Base-by-base conservation (phyloP, 2,888 invertebrate genomes). In the Pachliopta kotzebuea region DNA sequence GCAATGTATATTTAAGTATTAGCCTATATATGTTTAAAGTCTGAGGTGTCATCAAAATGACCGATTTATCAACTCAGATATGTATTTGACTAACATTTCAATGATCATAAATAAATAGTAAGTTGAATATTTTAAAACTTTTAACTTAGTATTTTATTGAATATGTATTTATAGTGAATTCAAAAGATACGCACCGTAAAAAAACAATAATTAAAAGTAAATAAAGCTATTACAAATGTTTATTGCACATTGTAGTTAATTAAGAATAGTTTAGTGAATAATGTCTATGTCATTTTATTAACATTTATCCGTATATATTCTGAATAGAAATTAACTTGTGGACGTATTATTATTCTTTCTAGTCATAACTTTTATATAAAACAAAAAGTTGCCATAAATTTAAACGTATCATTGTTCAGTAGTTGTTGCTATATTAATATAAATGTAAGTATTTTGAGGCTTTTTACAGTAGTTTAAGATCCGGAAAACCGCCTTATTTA, bases 311-410 rank as follows among this genome's bases (percentile, higher is more conserved):
- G 18, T 29, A n/a, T 56, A 26, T 56, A 29, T 17, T 56, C 55
- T 20, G 20, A 1, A 31, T 29, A 24, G 26, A 6, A 50, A 45
- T 4, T 37, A 1, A 7, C 18, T 6, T 45, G 9, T 18, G 17
- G 11, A 9, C 8, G 52, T 63, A 61, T 60, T 59, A 66, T 31
- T 63, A 57, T 67, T 67, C 26, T 63, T 49, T 72, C 72, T 72
- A 72, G 72, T 72, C 72, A 71, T 63, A 49, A 57, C 58, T 56
- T n/a, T 60, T 62, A 56, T 56, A 58, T 31, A 42, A 45, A 29
- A 62, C 29, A 56, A 49, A 23, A n/a, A 24, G n/a, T 60, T 49
- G 21, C n/a, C 60, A 52, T 18, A 53, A 53, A 21, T 52, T 18
- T 6, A 37, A 37, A 37, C 14, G 14, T 37, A 37, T n/a, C n/a